Conservation (phyloP, 1,140 invertebrate genomes). For the Uloborus diversus region DNA sequence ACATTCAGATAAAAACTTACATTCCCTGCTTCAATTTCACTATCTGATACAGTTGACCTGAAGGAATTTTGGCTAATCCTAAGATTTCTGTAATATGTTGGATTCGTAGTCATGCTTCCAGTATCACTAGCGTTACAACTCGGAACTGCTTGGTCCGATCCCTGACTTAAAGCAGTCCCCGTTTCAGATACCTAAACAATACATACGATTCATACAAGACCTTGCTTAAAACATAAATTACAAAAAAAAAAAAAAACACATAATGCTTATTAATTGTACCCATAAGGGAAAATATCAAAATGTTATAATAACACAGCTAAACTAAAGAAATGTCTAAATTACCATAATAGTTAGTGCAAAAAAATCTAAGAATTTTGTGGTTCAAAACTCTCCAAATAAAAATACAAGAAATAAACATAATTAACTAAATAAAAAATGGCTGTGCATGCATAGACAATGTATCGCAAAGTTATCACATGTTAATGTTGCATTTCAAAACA, state of each 20-base stretch:
- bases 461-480: too few species aligned
- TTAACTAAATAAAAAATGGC: too few species aligned
- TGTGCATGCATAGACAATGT: too few species aligned
- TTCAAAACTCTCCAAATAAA: too few species aligned
- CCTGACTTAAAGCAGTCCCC: slow-evolving; percentile 57
- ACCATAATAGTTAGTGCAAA: too few species aligned
- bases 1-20: too few species aligned
- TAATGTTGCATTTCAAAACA: too few species aligned
- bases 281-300: neutral
- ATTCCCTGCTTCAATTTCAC: slow-evolving; percentile 84
- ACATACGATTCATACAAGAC: slow-evolving; percentile 4
- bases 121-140: slow-evolving; percentile 73
- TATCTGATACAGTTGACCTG: slow-evolving; percentile 91
- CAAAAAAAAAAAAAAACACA: neutral
- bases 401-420: too few species aligned
- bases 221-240: neutral
- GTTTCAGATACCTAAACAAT: slow-evolving; percentile 56
- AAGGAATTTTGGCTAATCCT: slow-evolving; percentile 72
- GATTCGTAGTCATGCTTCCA: slow-evolving; percentile 84
- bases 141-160: slow-evolving; percentile 60
- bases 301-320: neutral
- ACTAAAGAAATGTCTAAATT: too few species aligned
- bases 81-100: slow-evolving; percentile 70
- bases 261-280: neutral
- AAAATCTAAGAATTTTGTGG: too few species aligned